Evolutionary conservation across 2,113 vertebrate species (phyloP), one percentile per base, ranked within the genome.

Genomic region (Daubentonia madagascariensis): DNA sequence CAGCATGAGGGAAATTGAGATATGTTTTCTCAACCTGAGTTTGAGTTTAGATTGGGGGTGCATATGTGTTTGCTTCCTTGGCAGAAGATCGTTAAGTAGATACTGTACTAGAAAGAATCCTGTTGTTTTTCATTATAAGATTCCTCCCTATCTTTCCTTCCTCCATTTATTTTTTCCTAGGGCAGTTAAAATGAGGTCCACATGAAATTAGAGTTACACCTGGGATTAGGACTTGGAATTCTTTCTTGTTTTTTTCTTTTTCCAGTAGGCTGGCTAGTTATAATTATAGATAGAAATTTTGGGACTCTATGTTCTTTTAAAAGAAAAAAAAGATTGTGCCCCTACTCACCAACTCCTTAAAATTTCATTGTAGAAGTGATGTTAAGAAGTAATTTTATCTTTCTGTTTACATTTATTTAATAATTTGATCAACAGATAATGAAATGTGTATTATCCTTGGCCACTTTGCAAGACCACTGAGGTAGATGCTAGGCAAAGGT

Each of bases 401-500:
- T 14, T 76, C 43, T 72, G 37, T 85, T 35, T 88, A 11, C 17
- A 75, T 89, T 73, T 93, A 84, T 84, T 84, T 94, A 89, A 73
- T 83, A 89, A 83, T 76, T 76, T 95, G 72, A 78, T 83, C n/a
- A 87, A 78, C 10, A 78, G 83, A 91, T 75, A 89, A 65, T 85
- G 65, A 63, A 54, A 32, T 57, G 32, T 50, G 17, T 54, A 32
- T 88, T 89, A 43, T 65, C 18, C 4, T 37, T 22, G 80, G 72
- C 20, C 57, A 91, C 25, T 79, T 61, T 81, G 22, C 3, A 23
- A 80, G 78, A 48, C 32, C 43, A 43, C 17, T 12, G 28, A n/a
- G 61, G n/a, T n/a, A 17, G 17, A 89, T 57, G 18, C 4, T 40
- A 40, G 2, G 23, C 84, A 81, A 76, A 86, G 43, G 68, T 91